A percentile compares a stretch with the other conserved stretches of the same genome.
phyloP scores from a whole-genome alignment of 2,888 invertebrate species.

The Pristionchus arcanus region DNA sequence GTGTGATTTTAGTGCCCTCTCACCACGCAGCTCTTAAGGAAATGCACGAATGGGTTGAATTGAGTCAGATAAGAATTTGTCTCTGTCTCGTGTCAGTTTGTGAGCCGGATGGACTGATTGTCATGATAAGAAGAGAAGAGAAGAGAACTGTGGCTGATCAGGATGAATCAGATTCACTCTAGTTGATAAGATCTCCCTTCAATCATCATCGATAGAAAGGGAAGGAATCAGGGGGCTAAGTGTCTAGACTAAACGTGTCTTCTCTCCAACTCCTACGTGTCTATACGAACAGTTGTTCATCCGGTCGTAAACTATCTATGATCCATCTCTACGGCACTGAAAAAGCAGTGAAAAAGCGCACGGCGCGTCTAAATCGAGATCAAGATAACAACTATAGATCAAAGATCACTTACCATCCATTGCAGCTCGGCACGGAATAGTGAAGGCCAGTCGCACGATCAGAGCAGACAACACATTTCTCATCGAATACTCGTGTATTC shows the following conservation, averaged over 20 bases:
- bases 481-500: slow-evolving; percentile 33
- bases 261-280: neutral
- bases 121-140: neutral
- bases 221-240: neutral
- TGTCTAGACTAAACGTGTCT: neutral
- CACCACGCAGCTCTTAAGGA: neutral
- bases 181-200: neutral
- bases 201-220: neutral
- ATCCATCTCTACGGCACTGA: neutral
- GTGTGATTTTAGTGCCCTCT: neutral
- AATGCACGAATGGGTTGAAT: neutral
- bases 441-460: slow-evolving; percentile 64
- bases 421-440: slow-evolving; percentile 59
- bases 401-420: slow-evolving; percentile 55
- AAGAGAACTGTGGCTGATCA: neutral
- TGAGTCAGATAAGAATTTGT: neutral
- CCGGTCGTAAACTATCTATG: slow-evolving; percentile 16
- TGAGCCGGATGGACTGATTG: neutral
- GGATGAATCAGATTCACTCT: neutral
- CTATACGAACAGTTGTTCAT: neutral
- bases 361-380: neutral
- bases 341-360: neutral
- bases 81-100: slow-evolving; percentile 3
- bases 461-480: slow-evolving; percentile 61
- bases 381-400: neutral